Evolutionary conservation across 2,888 invertebrate species (phyloP).

Genomic region (Leptopilina drosophilae): DNA sequence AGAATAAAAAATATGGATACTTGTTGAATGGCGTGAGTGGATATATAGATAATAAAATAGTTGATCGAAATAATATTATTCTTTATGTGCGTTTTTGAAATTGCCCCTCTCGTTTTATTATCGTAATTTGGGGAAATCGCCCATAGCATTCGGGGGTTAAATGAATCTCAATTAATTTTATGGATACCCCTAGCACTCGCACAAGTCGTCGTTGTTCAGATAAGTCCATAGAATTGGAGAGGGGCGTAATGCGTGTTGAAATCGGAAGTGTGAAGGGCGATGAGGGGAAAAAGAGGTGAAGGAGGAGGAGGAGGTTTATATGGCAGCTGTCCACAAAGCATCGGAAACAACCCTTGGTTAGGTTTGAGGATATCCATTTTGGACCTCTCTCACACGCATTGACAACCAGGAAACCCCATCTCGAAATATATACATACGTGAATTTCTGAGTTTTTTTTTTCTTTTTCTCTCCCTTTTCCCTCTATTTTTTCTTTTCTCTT

Average conservation of each 20-base stretch:
- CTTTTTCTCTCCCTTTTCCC: conserved; percentile 11
- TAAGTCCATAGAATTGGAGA: conserved; percentile 4
- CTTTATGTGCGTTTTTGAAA: not conserved
- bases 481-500: too few relatives aligned
- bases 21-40: not conserved
- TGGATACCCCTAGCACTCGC: conserved; percentile 13
- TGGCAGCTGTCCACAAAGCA: conserved; percentile 50
- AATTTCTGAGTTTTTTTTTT: conserved; percentile 19
- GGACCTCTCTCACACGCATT: conserved; percentile 43
- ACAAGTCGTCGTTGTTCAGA: conserved; percentile 2
- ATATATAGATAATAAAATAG: too few relatives aligned
- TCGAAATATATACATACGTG: not conserved
- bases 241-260: conserved; percentile 22
- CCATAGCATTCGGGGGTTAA: not conserved
- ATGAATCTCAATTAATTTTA: conserved; percentile 27
- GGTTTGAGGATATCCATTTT: conserved; percentile 45
- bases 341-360: conserved; percentile 52
- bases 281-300: not conserved
- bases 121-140: not conserved
- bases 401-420: conserved; percentile 53
- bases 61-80: not conserved
- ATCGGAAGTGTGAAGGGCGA: conserved; percentile 25
- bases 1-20: not conserved
- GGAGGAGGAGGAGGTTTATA: not conserved
- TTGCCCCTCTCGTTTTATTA: not conserved